These are phyloP conservation scores for Aspidoscelis tigris DNA, from an alignment of 2,113 vertebrate genomes.

Conservation along the genomic window DNA sequence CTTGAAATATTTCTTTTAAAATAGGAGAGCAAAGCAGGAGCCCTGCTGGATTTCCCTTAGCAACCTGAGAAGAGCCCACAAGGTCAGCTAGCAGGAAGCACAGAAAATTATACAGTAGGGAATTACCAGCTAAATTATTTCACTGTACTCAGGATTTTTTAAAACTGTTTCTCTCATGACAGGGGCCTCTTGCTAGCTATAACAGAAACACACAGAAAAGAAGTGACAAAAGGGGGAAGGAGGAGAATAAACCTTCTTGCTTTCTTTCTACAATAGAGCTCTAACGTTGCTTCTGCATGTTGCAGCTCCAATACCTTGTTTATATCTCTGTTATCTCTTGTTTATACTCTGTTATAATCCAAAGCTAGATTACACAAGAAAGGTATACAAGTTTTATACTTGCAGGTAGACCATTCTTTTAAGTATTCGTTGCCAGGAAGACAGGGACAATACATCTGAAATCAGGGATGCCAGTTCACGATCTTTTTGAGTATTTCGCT, in stretches of 20 bases:
- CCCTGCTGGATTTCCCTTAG: conserved; percentile 84
- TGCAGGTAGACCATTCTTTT: neutral
- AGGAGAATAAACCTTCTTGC: conserved; percentile 11
- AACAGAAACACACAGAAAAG: conserved; percentile 78
- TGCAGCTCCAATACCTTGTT: conserved; percentile 55
- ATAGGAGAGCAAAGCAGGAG: conserved; percentile 75
- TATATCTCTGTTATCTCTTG: conserved; percentile 42
- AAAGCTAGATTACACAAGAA: conserved; percentile 27
- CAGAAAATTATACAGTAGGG: conserved; percentile 84
- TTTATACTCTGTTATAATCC: conserved; percentile 38
- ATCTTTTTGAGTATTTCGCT: neutral
- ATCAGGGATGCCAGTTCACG: neutral
- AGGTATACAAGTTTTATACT: no score
- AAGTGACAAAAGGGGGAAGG: conserved; percentile 69
- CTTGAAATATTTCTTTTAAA: conserved; percentile 76
- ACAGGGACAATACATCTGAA: no score
- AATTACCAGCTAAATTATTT: conserved; percentile 89
- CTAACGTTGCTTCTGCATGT: conserved; percentile 54
- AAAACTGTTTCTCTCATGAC: conserved; percentile 82
- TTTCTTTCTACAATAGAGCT: conserved; percentile 30
- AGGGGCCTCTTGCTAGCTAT: conserved; percentile 78
- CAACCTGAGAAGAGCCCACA: conserved; percentile 84
- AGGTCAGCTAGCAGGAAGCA: conserved; percentile 85
- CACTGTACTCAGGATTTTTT: conserved; percentile 80
- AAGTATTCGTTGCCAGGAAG: neutral